Conservation (phyloP, 2,797 vertebrate species). For the Sebastes elongatus region DNA sequence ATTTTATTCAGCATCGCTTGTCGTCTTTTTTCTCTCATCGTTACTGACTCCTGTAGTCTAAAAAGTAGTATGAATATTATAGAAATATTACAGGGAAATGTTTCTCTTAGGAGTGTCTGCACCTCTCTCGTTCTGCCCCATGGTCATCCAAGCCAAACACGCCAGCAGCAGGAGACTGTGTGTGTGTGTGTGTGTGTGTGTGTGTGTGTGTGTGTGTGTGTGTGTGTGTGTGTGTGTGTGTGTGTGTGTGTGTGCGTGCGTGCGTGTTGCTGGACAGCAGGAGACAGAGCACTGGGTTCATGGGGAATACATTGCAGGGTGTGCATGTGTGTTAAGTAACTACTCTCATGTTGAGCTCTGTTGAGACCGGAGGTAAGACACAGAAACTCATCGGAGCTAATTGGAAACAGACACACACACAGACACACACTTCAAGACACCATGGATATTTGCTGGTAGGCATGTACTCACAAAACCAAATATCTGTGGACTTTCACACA, state of each 20-base stretch:
- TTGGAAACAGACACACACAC: slow-evolving; percentile 60
- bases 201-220: slow-evolving; percentile 9
- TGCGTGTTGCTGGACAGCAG: slow-evolving; percentile 47
- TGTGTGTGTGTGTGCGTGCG: slow-evolving; percentile 17
- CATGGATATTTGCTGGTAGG: neutral
- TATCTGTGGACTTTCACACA: neutral
- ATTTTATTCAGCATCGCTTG: neutral
- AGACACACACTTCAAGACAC: slow-evolving; percentile 35
- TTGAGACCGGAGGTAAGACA: slow-evolving; percentile 74
- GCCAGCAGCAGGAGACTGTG: slow-evolving; percentile 29
- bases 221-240: slow-evolving; percentile 13
- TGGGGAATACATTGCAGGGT: slow-evolving; percentile 45
- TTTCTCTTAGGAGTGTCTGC: slow-evolving; percentile 5
- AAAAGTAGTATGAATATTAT: neutral
- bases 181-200: slow-evolving; percentile 16
- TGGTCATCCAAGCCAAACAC: slow-evolving; percentile 69
- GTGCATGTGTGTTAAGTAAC: slow-evolving; percentile 49
- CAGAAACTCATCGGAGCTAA: slow-evolving; percentile 71
- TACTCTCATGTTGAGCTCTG: slow-evolving; percentile 64
- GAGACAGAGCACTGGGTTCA: slow-evolving; percentile 67
- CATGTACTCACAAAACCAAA: neutral
- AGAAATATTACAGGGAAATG: neutral
- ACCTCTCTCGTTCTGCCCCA: slow-evolving; percentile 2
- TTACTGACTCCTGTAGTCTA: neutral
- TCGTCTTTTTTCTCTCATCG: neutral